phyloP scores from a whole-genome alignment of 2,888 invertebrate species.

The Drosophila recens region DNA sequence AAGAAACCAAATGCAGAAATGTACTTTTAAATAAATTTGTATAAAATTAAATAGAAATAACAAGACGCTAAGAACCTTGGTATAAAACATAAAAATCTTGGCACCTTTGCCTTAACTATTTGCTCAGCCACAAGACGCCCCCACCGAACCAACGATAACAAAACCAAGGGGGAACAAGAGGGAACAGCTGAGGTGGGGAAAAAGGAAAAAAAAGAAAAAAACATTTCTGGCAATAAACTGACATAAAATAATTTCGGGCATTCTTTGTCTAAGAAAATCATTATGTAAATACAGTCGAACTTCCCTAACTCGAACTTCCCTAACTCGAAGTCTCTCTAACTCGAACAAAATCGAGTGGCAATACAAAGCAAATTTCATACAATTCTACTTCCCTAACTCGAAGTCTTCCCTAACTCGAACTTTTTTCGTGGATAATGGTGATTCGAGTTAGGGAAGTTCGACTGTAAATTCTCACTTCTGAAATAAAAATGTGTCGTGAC shows the following conservation, averaged over 20 bases:
- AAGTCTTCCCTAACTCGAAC: no score
- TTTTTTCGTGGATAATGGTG: no score
- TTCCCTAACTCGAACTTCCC: no score
- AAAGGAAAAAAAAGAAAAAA: constrained; percentile 7
- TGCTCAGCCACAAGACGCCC: constrained; percentile 38
- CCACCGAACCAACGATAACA: constrained; percentile 39
- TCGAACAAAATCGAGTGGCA: no score
- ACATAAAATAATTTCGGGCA: constrained; percentile 75
- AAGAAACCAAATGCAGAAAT: constrained; percentile 40
- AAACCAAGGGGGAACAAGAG: no score
- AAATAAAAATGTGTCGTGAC: constrained; percentile 71
- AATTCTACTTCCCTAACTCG: no score
- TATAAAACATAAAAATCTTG: constrained; percentile 72
- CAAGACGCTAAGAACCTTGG: constrained; percentile 63
- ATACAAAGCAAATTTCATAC: no score
- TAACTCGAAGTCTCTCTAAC: no score
- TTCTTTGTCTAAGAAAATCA: constrained; percentile 77
- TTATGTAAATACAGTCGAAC: constrained; percentile 79
- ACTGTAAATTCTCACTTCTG: constrained; percentile 76
- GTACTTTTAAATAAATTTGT: constrained; percentile 63
- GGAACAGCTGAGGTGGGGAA: neutral
- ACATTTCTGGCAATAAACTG: constrained; percentile 64
- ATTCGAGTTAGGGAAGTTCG: no score
- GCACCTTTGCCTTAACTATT: constrained; percentile 67
- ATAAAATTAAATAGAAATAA: constrained; percentile 64